phyloP scores from a whole-genome alignment of 2,113 vertebrate genomes.

The Nesogale talazaci region DNA sequence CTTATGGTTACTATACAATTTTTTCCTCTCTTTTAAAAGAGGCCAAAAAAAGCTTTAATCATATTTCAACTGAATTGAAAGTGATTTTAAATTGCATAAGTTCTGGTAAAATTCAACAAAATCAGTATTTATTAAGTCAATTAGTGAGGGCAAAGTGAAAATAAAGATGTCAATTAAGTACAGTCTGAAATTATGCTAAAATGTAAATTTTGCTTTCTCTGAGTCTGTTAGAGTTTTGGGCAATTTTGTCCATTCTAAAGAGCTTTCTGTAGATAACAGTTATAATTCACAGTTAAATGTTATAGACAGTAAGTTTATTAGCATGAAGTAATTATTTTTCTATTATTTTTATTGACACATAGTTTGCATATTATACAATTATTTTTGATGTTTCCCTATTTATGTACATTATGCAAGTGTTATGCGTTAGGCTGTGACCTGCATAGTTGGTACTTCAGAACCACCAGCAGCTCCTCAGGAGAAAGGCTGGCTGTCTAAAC shows the following conservation, averaged over 20 bases:
- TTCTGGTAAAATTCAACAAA: constrained; percentile 10
- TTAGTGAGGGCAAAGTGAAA: neutral
- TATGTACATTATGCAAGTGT: too few relatives aligned
- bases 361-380: too few relatives aligned
- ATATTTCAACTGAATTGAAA: constrained; percentile 49
- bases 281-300: neutral
- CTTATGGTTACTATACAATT: constrained; percentile 44
- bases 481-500: too few relatives aligned
- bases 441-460: too few relatives aligned
- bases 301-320: neutral
- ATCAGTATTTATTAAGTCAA: neutral
- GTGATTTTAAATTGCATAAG: neutral
- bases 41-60: too few relatives aligned
- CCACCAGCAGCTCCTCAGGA: too few relatives aligned
- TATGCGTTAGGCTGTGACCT: too few relatives aligned
- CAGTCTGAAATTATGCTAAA: neutral
- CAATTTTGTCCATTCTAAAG: neutral
- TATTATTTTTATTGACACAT: too few relatives aligned
- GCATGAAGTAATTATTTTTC: neutral
- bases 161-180: neutral
- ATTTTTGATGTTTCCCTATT: neutral
- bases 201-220: neutral
- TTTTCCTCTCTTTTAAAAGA: neutral
- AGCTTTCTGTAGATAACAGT: neutral
- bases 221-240: neutral